Evolutionary conservation across 1,140 invertebrate species (phyloP).

Genomic region (Philotrypesis tridentata): DNA sequence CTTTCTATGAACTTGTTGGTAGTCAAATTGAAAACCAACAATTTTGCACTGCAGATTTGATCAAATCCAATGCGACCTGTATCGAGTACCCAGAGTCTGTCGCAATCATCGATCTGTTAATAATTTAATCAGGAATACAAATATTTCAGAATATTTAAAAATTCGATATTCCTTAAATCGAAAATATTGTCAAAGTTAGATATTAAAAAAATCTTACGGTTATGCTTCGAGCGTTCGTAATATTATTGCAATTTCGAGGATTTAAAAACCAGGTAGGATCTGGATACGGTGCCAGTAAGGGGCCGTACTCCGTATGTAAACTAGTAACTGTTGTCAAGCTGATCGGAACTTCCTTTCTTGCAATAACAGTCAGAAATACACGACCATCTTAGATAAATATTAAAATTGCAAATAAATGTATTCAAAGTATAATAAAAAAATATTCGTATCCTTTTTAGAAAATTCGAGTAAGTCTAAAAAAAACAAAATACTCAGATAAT

Average conservation of each 20-base stretch:
- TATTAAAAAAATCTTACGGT: constrained; percentile 12
- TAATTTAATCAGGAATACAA: background rate
- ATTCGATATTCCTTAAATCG: background rate
- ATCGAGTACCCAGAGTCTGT: constrained; percentile 21
- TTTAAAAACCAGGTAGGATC: constrained; percentile 9
- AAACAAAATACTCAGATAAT: too few relatives aligned
- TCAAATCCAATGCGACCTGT: background rate
- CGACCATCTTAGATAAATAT: constrained; percentile 18
- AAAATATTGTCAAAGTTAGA: background rate
- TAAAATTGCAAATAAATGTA: too few relatives aligned
- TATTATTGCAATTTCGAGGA: constrained; percentile 1
- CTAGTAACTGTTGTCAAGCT: background rate
- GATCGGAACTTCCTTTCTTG: background rate
- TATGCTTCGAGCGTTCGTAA: background rate
- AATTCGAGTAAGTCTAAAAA: too few relatives aligned
- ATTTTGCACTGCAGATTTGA: constrained; percentile 2
- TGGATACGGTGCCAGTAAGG: constrained; percentile 8
- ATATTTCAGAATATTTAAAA: background rate
- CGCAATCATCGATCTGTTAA: constrained; percentile 25
- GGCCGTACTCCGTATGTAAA: background rate
- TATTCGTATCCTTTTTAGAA: too few relatives aligned
- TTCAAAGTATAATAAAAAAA: too few relatives aligned
- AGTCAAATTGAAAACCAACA: constrained; percentile 4
- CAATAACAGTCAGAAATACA: background rate
- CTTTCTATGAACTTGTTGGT: background rate